A percentile compares a stretch with the other conserved stretches of the same genome.
phyloP scores from a whole-genome alignment of 2,797 vertebrate species.

The Aplochiton taeniatus region DNA sequence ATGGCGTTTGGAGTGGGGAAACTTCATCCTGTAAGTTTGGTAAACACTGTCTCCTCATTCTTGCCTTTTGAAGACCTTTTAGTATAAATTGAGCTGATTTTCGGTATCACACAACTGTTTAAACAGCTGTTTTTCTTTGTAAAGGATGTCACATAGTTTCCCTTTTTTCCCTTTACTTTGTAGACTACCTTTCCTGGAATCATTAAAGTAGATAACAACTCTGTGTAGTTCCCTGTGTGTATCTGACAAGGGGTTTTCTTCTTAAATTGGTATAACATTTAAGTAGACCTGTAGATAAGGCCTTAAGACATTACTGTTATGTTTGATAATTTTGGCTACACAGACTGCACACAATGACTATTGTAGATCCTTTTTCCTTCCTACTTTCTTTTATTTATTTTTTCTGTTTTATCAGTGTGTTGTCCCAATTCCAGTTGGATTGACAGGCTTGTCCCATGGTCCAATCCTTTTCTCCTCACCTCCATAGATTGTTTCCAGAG shows the following conservation, averaged over 20 bases:
- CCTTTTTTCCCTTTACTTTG: slow-evolving; percentile 7
- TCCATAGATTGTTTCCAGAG: not conserved
- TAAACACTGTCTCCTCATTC: slow-evolving; percentile 44
- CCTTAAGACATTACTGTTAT: too few species aligned
- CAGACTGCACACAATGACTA: not conserved
- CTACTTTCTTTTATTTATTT: not conserved
- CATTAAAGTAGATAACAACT: slow-evolving; percentile 41
- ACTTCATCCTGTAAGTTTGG: slow-evolving; percentile 37
- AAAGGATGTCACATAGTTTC: slow-evolving; percentile 40
- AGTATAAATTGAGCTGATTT: slow-evolving; percentile 42
- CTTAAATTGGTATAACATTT: not conserved
- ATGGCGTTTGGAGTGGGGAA: slow-evolving; percentile 32
- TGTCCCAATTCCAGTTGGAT: slow-evolving; percentile 1
- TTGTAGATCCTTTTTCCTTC: not conserved
- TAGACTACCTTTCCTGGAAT: slow-evolving; percentile 30
- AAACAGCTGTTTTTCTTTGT: slow-evolving; percentile 52
- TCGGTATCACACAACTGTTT: slow-evolving; percentile 49
- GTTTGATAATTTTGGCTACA: too few species aligned
- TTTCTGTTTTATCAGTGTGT: not conserved
- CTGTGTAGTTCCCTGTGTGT: slow-evolving; percentile 26
- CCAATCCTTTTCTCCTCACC: not conserved
- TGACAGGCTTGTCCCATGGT: slow-evolving; percentile 1
- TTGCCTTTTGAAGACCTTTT: slow-evolving; percentile 45
- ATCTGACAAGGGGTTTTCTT: slow-evolving; percentile 15
- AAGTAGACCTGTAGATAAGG: too few species aligned